phyloP scores from a whole-genome alignment of 23 tunicate species.

The Halocynthia aurantium region DNA sequence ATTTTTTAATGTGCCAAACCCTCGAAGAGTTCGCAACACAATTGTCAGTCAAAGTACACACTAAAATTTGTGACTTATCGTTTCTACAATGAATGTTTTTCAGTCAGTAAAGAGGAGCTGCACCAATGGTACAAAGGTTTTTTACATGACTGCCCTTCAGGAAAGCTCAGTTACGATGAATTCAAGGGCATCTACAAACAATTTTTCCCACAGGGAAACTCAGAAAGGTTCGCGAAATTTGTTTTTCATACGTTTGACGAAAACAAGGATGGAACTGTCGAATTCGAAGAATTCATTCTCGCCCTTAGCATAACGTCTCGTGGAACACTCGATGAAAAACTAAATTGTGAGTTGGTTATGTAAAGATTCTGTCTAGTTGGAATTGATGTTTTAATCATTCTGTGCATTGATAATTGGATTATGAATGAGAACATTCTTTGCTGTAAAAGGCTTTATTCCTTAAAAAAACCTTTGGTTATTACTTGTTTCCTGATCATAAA shows the following conservation, averaged over 20 bases:
- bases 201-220: slow-evolving; percentile 97
- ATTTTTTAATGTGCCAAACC: too few species aligned
- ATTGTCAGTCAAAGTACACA: background rate
- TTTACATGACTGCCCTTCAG: slow-evolving; percentile 95
- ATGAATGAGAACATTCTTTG: too few species aligned
- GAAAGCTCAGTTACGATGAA: slow-evolving; percentile 85
- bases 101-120: slow-evolving; percentile 90
- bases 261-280: slow-evolving; percentile 94
- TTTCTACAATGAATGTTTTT: background rate
- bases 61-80: background rate
- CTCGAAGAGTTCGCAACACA: background rate
- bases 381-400: too few species aligned
- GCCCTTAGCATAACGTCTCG: slow-evolving; percentile 96
- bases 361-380: background rate
- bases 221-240: slow-evolving; percentile 92
- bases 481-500: too few species aligned
- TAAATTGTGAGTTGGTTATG: slow-evolving; percentile 60
- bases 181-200: slow-evolving; percentile 96
- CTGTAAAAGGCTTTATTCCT: too few species aligned
- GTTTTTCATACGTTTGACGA: slow-evolving; percentile 96
- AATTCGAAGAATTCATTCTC: slow-evolving; percentile 95
- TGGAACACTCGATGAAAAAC: slow-evolving; percentile 90
- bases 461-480: too few species aligned
- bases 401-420: too few species aligned
- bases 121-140: slow-evolving; percentile 98